These are phyloP conservation scores for Cydia splendana DNA, from an alignment of 1,140 invertebrate genomes.

Conservation along the genomic window DNA sequence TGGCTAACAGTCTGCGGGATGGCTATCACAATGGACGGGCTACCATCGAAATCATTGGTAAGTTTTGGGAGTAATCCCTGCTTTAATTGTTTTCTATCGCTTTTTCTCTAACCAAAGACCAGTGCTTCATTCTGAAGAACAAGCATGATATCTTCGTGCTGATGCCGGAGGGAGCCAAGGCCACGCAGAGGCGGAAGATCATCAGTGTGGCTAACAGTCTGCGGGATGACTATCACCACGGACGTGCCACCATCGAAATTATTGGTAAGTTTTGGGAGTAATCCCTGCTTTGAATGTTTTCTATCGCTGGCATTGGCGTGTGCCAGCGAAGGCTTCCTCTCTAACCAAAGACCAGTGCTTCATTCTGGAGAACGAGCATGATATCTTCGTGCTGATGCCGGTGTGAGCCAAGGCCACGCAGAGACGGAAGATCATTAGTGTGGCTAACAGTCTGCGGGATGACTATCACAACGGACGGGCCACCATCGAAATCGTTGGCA, in stretches of 20 bases:
- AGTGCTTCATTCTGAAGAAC: slow-evolving; percentile 94
- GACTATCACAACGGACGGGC: slow-evolving; percentile 91
- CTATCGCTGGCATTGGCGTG: slow-evolving; percentile 26
- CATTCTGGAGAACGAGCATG: slow-evolving; percentile 90
- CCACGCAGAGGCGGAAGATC: slow-evolving; percentile 88
- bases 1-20: slow-evolving; percentile 90
- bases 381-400: slow-evolving; percentile 91
- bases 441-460: slow-evolving; percentile 90
- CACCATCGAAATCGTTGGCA: slow-evolving; percentile 75
- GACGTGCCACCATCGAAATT: slow-evolving; percentile 83
- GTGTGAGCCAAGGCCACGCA: slow-evolving; percentile 85
- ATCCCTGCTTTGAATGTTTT: too few species aligned
- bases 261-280: neutral
- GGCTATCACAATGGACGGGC: slow-evolving; percentile 90
- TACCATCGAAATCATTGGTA: slow-evolving; percentile 87
- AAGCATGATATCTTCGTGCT: slow-evolving; percentile 91
- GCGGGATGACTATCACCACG: slow-evolving; percentile 91
- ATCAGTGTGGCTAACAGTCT: slow-evolving; percentile 90
- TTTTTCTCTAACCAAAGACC: slow-evolving; percentile 83
- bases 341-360: slow-evolving; percentile 96
- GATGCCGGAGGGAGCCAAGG: slow-evolving; percentile 85
- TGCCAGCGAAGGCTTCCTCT: slow-evolving; percentile 68
- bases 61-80: neutral
- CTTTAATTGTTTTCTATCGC: too few species aligned
- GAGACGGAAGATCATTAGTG: slow-evolving; percentile 87